phyloP scores from a whole-genome alignment of 2,113 vertebrate species.

The Pseudorasbora parva region DNA sequence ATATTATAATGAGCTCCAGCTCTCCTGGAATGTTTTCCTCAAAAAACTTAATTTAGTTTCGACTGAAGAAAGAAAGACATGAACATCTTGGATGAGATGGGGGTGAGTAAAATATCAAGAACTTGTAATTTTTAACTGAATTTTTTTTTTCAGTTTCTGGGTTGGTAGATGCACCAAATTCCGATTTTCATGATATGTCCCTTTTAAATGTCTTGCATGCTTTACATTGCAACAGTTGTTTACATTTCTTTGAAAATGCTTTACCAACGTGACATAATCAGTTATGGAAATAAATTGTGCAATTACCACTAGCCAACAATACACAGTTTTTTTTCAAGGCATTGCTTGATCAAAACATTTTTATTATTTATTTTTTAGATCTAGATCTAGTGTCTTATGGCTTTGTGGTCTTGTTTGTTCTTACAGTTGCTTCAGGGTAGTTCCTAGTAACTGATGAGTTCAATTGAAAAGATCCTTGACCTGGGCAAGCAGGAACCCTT shows the following conservation, averaged over 20 bases:
- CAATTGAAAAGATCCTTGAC: not conserved
- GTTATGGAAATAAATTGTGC: not conserved
- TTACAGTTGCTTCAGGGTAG: not conserved
- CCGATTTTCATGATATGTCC: no score
- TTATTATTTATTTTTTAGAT: not conserved
- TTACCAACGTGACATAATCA: not conserved
- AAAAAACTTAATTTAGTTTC: no score
- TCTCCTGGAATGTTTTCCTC: no score
- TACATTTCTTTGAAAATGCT: not conserved
- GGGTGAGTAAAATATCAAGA: no score
- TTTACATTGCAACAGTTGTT: not conserved
- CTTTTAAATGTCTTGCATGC: not conserved
- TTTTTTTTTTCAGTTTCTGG: no score
- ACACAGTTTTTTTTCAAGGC: not conserved
- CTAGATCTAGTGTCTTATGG: not conserved
- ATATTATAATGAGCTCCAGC: no score
- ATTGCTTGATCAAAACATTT: not conserved
- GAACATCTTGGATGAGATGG: no score
- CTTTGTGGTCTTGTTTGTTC: not conserved
- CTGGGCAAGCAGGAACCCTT: not conserved
- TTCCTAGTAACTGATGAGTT: not conserved
- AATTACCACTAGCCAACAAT: not conserved
- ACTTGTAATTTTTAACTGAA: no score
- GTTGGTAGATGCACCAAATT: no score
- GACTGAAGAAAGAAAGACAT: no score